phyloP scores from a whole-genome alignment of 2,797 vertebrate species.

The Phylloscopus collybita region DNA sequence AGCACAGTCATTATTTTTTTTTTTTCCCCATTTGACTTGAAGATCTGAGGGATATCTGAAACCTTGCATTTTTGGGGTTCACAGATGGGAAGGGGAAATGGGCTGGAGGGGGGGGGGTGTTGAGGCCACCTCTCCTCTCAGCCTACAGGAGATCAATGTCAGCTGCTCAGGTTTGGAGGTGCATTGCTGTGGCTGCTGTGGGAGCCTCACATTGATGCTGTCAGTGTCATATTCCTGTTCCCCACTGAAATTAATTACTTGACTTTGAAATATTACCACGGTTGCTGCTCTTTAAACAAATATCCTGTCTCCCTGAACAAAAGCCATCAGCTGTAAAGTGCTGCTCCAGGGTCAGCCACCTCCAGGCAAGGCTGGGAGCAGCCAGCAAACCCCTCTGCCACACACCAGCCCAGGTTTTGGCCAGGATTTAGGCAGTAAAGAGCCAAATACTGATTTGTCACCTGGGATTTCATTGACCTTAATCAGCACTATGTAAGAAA shows the following conservation, averaged over 20 bases:
- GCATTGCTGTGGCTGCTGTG: background rate
- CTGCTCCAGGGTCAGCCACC: background rate
- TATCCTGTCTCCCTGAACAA: background rate
- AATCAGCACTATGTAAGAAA: background rate
- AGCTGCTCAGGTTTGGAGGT: background rate
- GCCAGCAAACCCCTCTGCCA: background rate
- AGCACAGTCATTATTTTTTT: background rate
- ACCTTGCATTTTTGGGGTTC: background rate
- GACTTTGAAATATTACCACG: background rate
- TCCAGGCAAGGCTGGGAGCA: slow-evolving; percentile 3
- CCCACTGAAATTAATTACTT: background rate
- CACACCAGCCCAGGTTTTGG: background rate
- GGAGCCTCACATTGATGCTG: background rate
- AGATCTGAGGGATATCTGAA: background rate
- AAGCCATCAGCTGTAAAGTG: background rate
- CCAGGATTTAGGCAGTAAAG: background rate
- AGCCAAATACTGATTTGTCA: background rate
- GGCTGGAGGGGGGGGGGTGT: background rate
- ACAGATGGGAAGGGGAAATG: background rate
- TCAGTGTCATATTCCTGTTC: background rate
- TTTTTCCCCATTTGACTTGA: background rate
- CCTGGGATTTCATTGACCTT: background rate
- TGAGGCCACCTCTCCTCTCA: background rate
- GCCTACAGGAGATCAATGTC: background rate
- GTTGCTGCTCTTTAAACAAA: slow-evolving; percentile 19